Conservation (phyloP, 2,888 invertebrate genomes). For the Tachina fera region DNA sequence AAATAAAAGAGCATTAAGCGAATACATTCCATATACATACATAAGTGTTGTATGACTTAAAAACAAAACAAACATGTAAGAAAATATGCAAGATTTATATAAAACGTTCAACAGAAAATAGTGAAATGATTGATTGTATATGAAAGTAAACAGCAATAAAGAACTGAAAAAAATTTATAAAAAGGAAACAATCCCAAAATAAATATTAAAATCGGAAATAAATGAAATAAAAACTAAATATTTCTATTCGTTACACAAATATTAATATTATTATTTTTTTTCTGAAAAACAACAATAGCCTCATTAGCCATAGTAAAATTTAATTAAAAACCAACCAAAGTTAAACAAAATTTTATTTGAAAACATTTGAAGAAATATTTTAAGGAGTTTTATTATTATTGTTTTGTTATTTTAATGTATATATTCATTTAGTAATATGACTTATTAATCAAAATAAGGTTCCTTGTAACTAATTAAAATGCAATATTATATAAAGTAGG, state of each 20-base stretch:
- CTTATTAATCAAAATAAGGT: slow-evolving; percentile 67
- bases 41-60: slow-evolving; percentile 64
- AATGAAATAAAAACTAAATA: slow-evolving; percentile 34
- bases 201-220: slow-evolving; percentile 35
- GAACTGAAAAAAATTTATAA: slow-evolving; percentile 74
- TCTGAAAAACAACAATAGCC: slow-evolving; percentile 73
- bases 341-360: slow-evolving; percentile 54
- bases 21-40: slow-evolving; percentile 49
- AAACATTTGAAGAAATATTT: slow-evolving; percentile 4
- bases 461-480: slow-evolving; percentile 62
- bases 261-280: slow-evolving; percentile 57
- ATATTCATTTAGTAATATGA: slow-evolving; percentile 4
- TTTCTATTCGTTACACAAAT: slow-evolving; percentile 62
- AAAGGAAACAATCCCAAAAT: slow-evolving; percentile 49
- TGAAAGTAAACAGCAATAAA: slow-evolving; percentile 66
- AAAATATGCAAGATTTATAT: slow-evolving; percentile 33
- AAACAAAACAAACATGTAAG: slow-evolving; percentile 62
- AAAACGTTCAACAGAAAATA: slow-evolving; percentile 67
- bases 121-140: slow-evolving; percentile 75
- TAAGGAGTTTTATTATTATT: slow-evolving; percentile 14
- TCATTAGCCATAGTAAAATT: slow-evolving; percentile 73
- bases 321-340: slow-evolving; percentile 41
- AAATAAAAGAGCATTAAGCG: slow-evolving; percentile 48
- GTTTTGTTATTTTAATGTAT: neutral
- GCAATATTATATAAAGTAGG: slow-evolving; percentile 52